A percentile compares a stretch with the other conserved stretches of the same genome.
Conservation (phyloP, 2,113 vertebrate species). For the Monopterus albus region DNA sequence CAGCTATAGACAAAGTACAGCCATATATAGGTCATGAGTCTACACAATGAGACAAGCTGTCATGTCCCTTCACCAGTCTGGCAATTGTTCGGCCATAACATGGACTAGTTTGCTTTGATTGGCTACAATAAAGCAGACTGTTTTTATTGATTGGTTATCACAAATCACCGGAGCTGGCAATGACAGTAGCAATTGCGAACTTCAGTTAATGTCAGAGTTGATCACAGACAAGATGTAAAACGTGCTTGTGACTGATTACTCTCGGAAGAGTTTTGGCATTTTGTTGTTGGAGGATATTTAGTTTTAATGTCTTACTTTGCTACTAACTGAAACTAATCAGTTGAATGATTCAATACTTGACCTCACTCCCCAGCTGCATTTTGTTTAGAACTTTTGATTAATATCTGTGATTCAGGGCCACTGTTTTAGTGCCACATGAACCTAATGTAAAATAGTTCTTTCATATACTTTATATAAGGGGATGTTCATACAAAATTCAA, state of each 20-base stretch:
- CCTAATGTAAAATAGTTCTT: too few relatives aligned
- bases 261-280: background rate
- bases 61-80: slow-evolving; percentile 40
- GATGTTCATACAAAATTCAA: too few relatives aligned
- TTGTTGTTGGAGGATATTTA: background rate
- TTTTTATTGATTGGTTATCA: slow-evolving; percentile 55
- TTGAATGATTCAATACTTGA: background rate
- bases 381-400: background rate
- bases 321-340: too few relatives aligned
- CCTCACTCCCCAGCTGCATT: background rate
- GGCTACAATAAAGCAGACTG: slow-evolving; percentile 39
- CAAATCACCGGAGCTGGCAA: slow-evolving; percentile 56
- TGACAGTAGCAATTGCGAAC: background rate
- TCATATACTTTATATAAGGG: too few relatives aligned
- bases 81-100: slow-evolving; percentile 43
- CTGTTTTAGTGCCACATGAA: too few relatives aligned
- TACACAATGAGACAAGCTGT: slow-evolving; percentile 75
- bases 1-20: slow-evolving; percentile 6
- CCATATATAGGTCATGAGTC: slow-evolving; percentile 76
- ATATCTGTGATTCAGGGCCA: background rate
- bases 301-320: too few relatives aligned
- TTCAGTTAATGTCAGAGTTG: slow-evolving; percentile 14
- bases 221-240: slow-evolving; percentile 15
- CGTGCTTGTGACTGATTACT: background rate
- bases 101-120: slow-evolving; percentile 40